phyloP scores from a whole-genome alignment of 1,140 invertebrate species.

The Drosophila orena region DNA sequence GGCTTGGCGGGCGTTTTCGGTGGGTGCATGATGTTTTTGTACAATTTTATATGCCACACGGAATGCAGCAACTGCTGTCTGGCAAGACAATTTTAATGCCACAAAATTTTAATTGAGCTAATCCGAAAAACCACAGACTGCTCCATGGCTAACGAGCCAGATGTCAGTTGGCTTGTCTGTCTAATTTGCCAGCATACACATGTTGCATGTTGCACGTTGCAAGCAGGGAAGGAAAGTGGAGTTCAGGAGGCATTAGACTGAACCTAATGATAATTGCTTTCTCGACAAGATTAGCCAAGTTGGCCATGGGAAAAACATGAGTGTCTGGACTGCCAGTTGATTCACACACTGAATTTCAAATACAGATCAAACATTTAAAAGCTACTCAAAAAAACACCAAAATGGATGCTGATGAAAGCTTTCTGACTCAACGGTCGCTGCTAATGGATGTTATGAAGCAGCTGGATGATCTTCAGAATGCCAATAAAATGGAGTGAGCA shows the following conservation, averaged over 20 bases:
- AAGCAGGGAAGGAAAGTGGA: constrained; percentile 35
- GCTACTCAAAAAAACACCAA: background rate
- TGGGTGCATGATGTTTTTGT: constrained; percentile 43
- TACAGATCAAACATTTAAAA: constrained; percentile 8
- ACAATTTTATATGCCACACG: constrained; percentile 32
- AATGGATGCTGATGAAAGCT: constrained; percentile 47
- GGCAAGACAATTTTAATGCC: constrained; percentile 69
- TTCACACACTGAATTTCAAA: constrained; percentile 9
- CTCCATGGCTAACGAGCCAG: constrained; percentile 68
- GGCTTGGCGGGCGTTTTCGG: background rate
- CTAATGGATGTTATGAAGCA: constrained; percentile 35
- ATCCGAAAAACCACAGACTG: constrained; percentile 71
- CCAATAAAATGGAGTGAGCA: constrained; percentile 42
- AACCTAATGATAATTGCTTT: constrained; percentile 72
- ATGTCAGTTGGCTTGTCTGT: constrained; percentile 44
- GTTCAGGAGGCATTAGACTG: constrained; percentile 51
- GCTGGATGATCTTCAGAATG: constrained; percentile 30
- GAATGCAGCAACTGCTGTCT: constrained; percentile 31
- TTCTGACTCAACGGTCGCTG: constrained; percentile 22
- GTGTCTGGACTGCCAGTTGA: background rate
- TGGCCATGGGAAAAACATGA: constrained; percentile 35
- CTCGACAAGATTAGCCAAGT: constrained; percentile 56
- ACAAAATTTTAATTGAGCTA: constrained; percentile 81
- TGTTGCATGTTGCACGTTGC: constrained; percentile 43
- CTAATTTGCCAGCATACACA: constrained; percentile 59